Base-by-base conservation (phyloP, 2,888 invertebrate genomes). In the Julus scanicus region DNA sequence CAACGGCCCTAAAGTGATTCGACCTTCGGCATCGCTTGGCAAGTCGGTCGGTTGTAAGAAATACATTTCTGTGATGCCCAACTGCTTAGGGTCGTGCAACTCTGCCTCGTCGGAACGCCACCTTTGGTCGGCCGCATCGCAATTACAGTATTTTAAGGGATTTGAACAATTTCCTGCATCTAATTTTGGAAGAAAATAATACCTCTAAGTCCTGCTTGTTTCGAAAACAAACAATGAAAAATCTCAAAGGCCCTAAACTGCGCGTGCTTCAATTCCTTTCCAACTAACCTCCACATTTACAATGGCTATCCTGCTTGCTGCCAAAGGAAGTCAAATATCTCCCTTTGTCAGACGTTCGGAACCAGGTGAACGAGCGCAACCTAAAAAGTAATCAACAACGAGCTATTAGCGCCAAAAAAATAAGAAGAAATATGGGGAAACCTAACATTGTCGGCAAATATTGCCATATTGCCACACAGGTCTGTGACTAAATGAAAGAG, bases 101-200 rank as follows among this genome's bases (percentile, higher is more conserved):
- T 95, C 96, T 4, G 98, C 98, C 92, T 97, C 97, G 91, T 98
- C 98, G 1, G 96, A 95, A 90, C 95, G 94, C 97, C 97, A 97
- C 92, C 97, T 96, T 90, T 95, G 95, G 91, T 96, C 96, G 29
- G 90, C 91, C 87, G 95, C 95, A 92, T 98, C 98, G 91, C 98
- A 98, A 92, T 98, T 97, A 93, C 98, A 98, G 90, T 96, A 95
- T 91, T 96, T 95, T 86, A 95, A 94, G 63, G 95, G 94, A 92
- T 96, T 95, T 86, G 95, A 95, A 92, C 97, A 98, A 88, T 96
- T 96, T 86, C 91, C 95, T 91, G 96, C 96, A 90, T 96, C 95
- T 91, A 29, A n/a, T 37, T 17, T 49, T 11, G n/a, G 29, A 49
- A 49, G n/a, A 49, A 49, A 17, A n/a, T 49, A 49, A 86, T 86